Conservation (phyloP, 92 coral and sea anemone species). For the Isaurus tuberculatus region DNA sequence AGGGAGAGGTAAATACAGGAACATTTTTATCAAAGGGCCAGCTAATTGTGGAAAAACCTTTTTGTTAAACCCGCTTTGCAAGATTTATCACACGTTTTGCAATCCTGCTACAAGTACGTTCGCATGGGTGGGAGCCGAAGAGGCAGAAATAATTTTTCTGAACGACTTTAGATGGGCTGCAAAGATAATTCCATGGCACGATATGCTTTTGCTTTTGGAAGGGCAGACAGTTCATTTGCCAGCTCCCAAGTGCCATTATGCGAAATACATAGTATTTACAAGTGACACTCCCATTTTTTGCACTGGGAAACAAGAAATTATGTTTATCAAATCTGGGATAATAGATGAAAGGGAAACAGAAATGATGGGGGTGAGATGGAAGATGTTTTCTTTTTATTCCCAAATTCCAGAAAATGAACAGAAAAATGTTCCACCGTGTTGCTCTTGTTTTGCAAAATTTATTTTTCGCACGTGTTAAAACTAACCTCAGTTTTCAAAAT, state of each 20-base stretch:
- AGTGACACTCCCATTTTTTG: slow-evolving; percentile 6
- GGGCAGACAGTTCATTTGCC: slow-evolving; percentile 30
- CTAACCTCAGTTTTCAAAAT: no score
- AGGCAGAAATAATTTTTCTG: slow-evolving; percentile 7
- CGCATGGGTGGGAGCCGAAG: slow-evolving; percentile 26
- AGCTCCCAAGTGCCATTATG: slow-evolving; percentile 13
- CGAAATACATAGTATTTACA: neutral
- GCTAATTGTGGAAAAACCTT: slow-evolving; percentile 49
- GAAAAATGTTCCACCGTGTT: no score
- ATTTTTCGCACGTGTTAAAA: no score
- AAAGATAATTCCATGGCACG: slow-evolving; percentile 35
- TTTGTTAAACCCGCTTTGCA: slow-evolving; percentile 51
- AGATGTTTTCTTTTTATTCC: no score
- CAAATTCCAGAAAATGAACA: no score
- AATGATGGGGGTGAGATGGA: slow-evolving; percentile 41
- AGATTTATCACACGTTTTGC: slow-evolving; percentile 47
- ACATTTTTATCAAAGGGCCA: slow-evolving; percentile 52
- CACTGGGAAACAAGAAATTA: slow-evolving; percentile 2
- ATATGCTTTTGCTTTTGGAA: slow-evolving; percentile 13
- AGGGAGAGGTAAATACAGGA: slow-evolving; percentile 60
- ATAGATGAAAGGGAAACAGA: slow-evolving; percentile 30
- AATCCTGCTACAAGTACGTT: slow-evolving; percentile 30
- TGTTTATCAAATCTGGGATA: slow-evolving; percentile 2
- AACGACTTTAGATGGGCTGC: slow-evolving; percentile 17
- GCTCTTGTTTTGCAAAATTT: no score